phyloP scores from a whole-genome alignment of 2,797 vertebrate species.

The Falco cherrug region DNA sequence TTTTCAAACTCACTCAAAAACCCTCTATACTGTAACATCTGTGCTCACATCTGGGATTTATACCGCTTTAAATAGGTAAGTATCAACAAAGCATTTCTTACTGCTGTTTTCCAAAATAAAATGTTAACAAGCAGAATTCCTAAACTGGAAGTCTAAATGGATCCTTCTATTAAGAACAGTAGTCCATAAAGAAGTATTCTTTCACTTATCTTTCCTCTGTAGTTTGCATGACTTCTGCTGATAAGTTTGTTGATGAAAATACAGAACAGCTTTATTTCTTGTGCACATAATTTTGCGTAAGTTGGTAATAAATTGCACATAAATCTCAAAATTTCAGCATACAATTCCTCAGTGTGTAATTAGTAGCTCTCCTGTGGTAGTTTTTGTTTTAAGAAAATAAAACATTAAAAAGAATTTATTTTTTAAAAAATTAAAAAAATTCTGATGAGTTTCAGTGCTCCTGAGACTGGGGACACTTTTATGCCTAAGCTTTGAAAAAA shows the following conservation, averaged over 20 bases:
- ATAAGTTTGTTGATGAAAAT: not conserved
- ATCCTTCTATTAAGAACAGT: not conserved
- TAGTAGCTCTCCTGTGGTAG: not conserved
- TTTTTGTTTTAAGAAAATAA: not conserved
- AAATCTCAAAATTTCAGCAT: not conserved
- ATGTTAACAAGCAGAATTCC: not conserved
- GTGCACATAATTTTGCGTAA: not conserved
- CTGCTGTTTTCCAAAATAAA: not conserved
- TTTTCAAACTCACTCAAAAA: not conserved
- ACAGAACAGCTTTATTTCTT: not conserved
- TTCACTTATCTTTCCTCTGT: not conserved
- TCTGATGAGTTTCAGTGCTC: not conserved
- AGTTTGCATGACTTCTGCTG: not conserved
- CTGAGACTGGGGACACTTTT: not conserved
- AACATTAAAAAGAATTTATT: too few species aligned
- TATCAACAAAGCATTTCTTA: not conserved
- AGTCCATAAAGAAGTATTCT: not conserved
- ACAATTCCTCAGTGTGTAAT: not conserved
- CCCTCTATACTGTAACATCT: rapidly evolving
- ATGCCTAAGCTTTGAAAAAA: not conserved
- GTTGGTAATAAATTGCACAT: not conserved
- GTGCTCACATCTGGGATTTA: not conserved
- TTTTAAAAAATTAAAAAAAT: not conserved
- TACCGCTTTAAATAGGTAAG: not conserved
- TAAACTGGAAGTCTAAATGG: not conserved